Conservation (phyloP, 2,888 invertebrate genomes). For the Seira ritae region DNA sequence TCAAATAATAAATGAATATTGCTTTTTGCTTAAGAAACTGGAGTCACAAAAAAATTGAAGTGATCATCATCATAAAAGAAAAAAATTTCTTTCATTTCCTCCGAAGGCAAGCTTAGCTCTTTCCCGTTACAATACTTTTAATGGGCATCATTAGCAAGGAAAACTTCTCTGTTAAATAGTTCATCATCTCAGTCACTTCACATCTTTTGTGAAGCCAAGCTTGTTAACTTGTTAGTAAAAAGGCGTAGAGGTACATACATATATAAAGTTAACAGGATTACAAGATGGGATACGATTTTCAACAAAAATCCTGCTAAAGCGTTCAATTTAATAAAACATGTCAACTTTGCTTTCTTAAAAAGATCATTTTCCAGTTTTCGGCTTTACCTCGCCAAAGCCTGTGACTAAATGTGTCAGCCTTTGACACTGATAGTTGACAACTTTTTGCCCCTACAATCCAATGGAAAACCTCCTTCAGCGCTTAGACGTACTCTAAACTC, state of each 20-base stretch:
- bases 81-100: conserved; percentile 11
- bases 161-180: conserved; percentile 27
- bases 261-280: too few species aligned
- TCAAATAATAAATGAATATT: conserved; percentile 17
- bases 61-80: conserved; percentile 35
- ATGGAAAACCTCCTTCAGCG: too few species aligned
- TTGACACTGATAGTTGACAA: too few species aligned
- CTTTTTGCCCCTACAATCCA: too few species aligned
- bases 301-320: not conserved
- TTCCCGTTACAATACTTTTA: conserved; percentile 36
- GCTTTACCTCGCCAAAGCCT: too few species aligned
- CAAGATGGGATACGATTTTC: too few species aligned
- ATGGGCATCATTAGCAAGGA: conserved; percentile 48
- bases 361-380: too few species aligned
- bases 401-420: too few species aligned
- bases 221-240: not conserved
- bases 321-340: not conserved
- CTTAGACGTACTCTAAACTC: too few species aligned
- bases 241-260: too few species aligned
- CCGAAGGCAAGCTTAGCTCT: conserved; percentile 28
- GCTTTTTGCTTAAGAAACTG: too few species aligned
- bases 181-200: conserved; percentile 16
- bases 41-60: conserved; percentile 7
- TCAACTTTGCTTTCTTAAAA: too few species aligned
- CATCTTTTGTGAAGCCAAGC: not conserved